These are phyloP conservation scores for Cetonia aurata DNA, from an alignment of 2,888 invertebrate genomes.

Conservation along the genomic window DNA sequence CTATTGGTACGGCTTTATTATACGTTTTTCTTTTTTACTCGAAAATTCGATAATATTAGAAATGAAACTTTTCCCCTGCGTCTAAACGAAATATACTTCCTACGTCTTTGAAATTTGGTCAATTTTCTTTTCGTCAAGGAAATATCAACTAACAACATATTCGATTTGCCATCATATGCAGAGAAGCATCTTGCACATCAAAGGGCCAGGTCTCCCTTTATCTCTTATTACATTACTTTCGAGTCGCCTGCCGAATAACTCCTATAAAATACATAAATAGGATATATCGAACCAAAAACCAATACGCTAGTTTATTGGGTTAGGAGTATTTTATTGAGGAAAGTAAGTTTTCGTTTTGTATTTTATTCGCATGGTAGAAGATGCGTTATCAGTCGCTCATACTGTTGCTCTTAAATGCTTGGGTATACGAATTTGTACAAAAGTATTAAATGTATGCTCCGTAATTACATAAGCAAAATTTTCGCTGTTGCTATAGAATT, in stretches of 20 bases:
- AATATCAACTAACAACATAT: slow-evolving; percentile 63
- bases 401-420: background rate
- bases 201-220: slow-evolving; percentile 40
- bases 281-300: slow-evolving; percentile 41
- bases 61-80: slow-evolving; percentile 27
- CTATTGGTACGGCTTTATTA: no score
- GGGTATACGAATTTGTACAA: background rate
- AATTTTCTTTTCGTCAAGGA: slow-evolving; percentile 59
- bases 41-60: slow-evolving; percentile 31
- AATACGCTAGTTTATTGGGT: slow-evolving; percentile 45
- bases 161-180: slow-evolving; percentile 65
- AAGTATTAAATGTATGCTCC: no score
- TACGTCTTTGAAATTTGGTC: slow-evolving; percentile 57
- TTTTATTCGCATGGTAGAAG: background rate
- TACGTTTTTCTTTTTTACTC: no score
- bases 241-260: slow-evolving; percentile 41
- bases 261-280: slow-evolving; percentile 41
- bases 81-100: slow-evolving; percentile 43
- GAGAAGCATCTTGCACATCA: slow-evolving; percentile 52
- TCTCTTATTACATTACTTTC: slow-evolving; percentile 50
- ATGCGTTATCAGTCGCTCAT: no score
- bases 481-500: no score
- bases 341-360: slow-evolving; percentile 17
- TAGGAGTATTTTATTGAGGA: slow-evolving; percentile 38
- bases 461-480: no score